phyloP scores from a whole-genome alignment of 2,888 invertebrate genomes.

The Dasysyrphus albostriatus region DNA sequence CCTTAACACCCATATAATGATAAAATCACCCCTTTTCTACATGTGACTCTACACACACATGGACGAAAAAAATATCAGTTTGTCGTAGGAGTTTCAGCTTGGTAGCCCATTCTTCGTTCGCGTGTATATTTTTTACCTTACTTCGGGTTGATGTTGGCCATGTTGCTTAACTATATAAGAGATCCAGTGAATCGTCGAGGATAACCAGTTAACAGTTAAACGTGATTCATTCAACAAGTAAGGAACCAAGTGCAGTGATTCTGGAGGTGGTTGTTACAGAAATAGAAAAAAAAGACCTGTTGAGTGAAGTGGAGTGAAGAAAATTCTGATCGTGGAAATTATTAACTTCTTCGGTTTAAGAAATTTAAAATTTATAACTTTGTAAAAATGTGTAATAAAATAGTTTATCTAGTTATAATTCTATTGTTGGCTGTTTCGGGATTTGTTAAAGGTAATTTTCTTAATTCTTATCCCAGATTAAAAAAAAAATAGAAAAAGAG shows the following conservation, averaged over 20 bases:
- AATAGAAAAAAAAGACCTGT: constrained; percentile 33
- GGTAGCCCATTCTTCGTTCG: constrained; percentile 9
- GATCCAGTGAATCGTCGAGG: constrained; percentile 61
- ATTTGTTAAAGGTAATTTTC: constrained; percentile 61
- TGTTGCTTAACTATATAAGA: constrained; percentile 64
- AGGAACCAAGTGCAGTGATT: constrained; percentile 40
- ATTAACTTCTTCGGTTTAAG: constrained; percentile 18
- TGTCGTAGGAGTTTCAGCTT: constrained; percentile 37
- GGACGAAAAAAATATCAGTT: constrained; percentile 8
- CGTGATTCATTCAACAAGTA: constrained; percentile 75
- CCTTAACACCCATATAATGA: background rate
- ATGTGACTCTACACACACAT: constrained; percentile 9
- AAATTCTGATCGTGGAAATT: constrained; percentile 37
- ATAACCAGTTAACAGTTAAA: constrained; percentile 72
- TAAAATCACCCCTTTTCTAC: constrained; percentile 16
- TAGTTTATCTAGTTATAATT: constrained; percentile 47
- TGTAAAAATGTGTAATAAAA: constrained; percentile 60
- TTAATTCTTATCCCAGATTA: background rate
- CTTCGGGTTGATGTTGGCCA: constrained; percentile 35
- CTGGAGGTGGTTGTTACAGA: constrained; percentile 23
- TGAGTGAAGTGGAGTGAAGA: constrained; percentile 22
- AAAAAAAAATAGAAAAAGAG: background rate
- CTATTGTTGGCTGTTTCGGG: constrained; percentile 46
- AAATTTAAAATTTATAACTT: background rate
- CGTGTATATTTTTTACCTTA: constrained; percentile 44